Conservation (phyloP, 2,113 vertebrate species). For the Dolichotis patagonum region DNA sequence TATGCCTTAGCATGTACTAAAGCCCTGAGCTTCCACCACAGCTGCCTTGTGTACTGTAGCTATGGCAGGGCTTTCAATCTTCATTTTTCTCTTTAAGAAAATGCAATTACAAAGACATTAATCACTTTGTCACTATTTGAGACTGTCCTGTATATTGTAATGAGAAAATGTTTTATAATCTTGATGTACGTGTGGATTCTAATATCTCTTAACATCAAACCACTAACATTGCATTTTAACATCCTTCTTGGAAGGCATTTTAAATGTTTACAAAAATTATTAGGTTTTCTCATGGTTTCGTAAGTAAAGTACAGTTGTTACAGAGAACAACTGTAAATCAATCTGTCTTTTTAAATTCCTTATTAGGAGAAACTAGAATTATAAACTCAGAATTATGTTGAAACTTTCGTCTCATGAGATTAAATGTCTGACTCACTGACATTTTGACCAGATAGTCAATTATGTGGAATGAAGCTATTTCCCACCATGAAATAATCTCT, state of each 20-base stretch:
- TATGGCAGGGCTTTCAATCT: no score
- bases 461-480: not conserved
- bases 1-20: not conserved
- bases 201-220: not conserved
- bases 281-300: not conserved
- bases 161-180: not conserved
- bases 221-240: not conserved
- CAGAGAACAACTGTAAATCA: not conserved
- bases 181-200: not conserved
- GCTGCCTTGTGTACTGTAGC: slow-evolving; percentile 86
- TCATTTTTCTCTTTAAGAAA: slow-evolving; percentile 79
- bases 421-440: not conserved
- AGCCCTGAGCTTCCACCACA: slow-evolving; percentile 88
- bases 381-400: not conserved
- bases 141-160: not conserved
- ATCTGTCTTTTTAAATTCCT: not conserved
- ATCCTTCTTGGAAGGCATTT: not conserved
- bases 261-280: slow-evolving; percentile 7
- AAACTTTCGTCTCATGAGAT: not conserved
- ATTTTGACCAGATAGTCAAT: not conserved
- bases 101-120: not conserved
- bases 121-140: not conserved
- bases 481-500: not conserved
- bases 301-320: not conserved
- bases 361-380: not conserved